phyloP scores from a whole-genome alignment of 2,888 invertebrate species.

The Hesperia comma region DNA sequence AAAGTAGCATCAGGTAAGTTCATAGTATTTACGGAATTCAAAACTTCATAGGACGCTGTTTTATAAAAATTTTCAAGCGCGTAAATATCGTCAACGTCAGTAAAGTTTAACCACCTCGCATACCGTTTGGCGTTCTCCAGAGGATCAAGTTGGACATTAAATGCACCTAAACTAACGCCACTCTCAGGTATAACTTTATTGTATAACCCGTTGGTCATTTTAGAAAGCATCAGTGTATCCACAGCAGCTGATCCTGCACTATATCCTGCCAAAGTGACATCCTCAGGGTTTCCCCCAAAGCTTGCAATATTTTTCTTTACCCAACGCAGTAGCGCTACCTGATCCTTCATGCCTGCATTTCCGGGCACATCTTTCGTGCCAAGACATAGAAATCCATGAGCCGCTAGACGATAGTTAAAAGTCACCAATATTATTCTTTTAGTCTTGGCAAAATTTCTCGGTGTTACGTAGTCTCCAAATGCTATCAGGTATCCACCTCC shows the following conservation, averaged over 20 bases:
- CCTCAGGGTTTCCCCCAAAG: conserved; percentile 64
- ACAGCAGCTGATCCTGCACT: conserved; percentile 61
- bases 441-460: conserved; percentile 49
- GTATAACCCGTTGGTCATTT: conserved; percentile 53
- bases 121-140: conserved; percentile 56
- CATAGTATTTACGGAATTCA: conserved; percentile 42
- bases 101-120: conserved; percentile 51
- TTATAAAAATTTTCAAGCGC: conserved; percentile 59
- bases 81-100: conserved; percentile 49
- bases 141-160: conserved; percentile 58
- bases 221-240: conserved; percentile 58
- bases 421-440: conserved; percentile 54
- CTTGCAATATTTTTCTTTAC: conserved; percentile 55
- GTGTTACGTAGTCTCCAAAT: conserved; percentile 48
- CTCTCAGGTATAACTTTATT: conserved; percentile 58
- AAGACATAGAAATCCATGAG: conserved; percentile 58
- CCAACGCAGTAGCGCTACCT: conserved; percentile 54
- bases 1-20: conserved; percentile 44
- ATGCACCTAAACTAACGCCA: conserved; percentile 42
- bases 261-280: conserved; percentile 58
- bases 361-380: conserved; percentile 62
- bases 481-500: conserved; percentile 69
- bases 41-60: conserved; percentile 47
- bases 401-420: conserved; percentile 61
- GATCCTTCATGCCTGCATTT: conserved; percentile 68